Base-by-base conservation (phyloP, 30 jellyfish, hydroid and myxozoan species). In the Aurelia sp. region DNA sequence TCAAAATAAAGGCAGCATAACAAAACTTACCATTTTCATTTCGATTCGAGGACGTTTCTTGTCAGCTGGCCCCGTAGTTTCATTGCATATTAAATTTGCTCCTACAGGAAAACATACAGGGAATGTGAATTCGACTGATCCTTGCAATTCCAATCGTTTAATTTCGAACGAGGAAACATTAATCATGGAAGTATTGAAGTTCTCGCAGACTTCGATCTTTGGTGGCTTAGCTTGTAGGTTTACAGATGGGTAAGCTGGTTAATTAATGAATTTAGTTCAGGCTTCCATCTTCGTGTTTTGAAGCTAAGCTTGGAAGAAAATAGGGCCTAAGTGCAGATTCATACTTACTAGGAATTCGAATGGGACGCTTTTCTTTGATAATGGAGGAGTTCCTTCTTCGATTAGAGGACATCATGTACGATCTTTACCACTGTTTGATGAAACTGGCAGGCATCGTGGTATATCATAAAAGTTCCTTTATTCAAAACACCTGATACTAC, bases 401-500 rank as follows among this genome's bases (percentile, higher is more conserved):
- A 24, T 30, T 59, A 18, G 86, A 22, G 57, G 93, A 84, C 88
- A 84, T 72, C 71, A 73, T 65, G 88, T 21, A 72, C 76, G 85
- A 18, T 33, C 68, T 47, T 63, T 73, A 69, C 74, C 20, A 47
- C 85, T 70, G 88, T 64, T 84, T 72, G 74, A 55, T 74, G 40
- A 84, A 60, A 66, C 85, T 73, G 69, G 68, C 93, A 73, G 70
- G 51, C 93, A 84, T 84, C 93, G 93, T 84, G 93, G 93, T 67
- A n/a, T 84, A 40, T 72, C 27, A 77, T 72, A 38, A 48, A 82
- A 72, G 79, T 76, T 60, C 69, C 78, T 84, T 84, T 73, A 84
- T 84, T 52, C 76, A 53, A 77, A 84, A 84, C 93, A 84, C 93
- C 93, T 84, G 93, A 84, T 84, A 60, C 78, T 63, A 72, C 82